Base-by-base conservation (phyloP, 2,888 invertebrate species). In the Drosophila silvestris region DNA sequence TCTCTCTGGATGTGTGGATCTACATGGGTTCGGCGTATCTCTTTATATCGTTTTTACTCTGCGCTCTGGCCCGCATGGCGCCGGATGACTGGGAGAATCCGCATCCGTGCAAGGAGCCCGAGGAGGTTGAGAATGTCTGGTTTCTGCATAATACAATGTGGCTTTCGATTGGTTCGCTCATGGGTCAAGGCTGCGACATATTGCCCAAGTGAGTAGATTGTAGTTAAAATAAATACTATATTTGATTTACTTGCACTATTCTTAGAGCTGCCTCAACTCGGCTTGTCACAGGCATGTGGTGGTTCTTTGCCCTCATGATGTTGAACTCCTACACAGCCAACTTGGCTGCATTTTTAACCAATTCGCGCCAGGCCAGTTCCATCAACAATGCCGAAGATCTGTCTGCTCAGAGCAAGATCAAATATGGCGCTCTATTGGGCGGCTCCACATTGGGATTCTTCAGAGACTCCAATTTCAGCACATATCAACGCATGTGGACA, bases 11-110 rank as follows among this genome's bases (percentile, higher is more conserved):
- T 92, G 97, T 98, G 53, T 98, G 98, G 98, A 95, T 98, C 81
- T 98, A 97, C 93, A 97, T 98, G 96, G 96, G 96, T 3, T 97
- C 96, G 0, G 97, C 98, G 0, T 98, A 97, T 93, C 94, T 98
- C 72, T 95, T 96, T 69, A 96, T 98, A 62, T 97, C 97, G n/a
- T 94, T 98, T 81, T 94, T 97, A 76, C 95, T 98, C 60, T 98
- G 96, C 93, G 94, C 97, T 60, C 94, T 97, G 68, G 97, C 97
- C 30, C 95, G 97, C 92, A 96, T 97, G 94, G 96, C 97, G 74
- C 98, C 99, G 22, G 96, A 96, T 63, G 99, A 99, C 92, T 98
- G 98, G 98, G 97, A 97, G 76, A 98, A 98, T 94, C 97, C 98
- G 22, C 98, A 98, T 93, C 98, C 97, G 0, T 98, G 98, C 93